Evolutionary conservation across 2,888 invertebrate genomes (phyloP).

Genomic region (Galerucella calmariensis): DNA sequence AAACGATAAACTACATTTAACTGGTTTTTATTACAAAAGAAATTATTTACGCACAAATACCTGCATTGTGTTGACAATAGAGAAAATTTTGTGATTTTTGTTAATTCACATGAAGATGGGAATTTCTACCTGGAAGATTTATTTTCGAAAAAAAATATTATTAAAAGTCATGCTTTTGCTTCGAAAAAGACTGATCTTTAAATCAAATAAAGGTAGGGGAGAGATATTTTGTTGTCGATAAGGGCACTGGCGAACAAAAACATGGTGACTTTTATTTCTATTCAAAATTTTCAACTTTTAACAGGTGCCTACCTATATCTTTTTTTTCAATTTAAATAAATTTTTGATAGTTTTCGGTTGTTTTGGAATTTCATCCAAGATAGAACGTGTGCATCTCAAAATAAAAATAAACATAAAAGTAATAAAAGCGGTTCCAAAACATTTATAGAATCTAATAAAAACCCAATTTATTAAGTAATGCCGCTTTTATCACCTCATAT

Average conservation of each 20-base stretch:
- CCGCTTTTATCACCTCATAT: not conserved
- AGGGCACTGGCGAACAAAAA: not conserved
- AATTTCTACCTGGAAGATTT: constrained; percentile 32
- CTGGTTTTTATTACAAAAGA: constrained; percentile 15
- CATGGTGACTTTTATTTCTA: too few species aligned
- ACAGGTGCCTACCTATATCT: too few species aligned
- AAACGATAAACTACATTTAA: too few species aligned
- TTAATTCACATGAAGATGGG: constrained; percentile 44
- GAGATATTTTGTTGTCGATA: constrained; percentile 8
- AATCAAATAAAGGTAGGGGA: constrained; percentile 15
- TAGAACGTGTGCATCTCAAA: not conserved
- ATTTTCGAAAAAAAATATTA: too few species aligned
- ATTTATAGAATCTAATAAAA: constrained; percentile 1
- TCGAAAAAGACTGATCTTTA: constrained; percentile 41
- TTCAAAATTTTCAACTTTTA: too few species aligned
- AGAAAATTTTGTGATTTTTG: constrained; percentile 53
- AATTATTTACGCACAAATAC: constrained; percentile 61
- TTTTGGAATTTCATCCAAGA: too few species aligned
- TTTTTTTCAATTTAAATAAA: too few species aligned
- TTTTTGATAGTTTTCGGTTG: too few species aligned
- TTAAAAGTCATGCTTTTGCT: constrained; percentile 47
- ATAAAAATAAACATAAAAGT: not conserved
- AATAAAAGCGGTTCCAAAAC: not conserved
- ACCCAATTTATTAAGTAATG: not conserved
- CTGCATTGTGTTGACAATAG: constrained; percentile 55